Percentiles rank a stretch among this genome's conserved stretches.
Conservation (phyloP, 2,113 vertebrate genomes). For the Tympanuchus pallidicinctus region DNA sequence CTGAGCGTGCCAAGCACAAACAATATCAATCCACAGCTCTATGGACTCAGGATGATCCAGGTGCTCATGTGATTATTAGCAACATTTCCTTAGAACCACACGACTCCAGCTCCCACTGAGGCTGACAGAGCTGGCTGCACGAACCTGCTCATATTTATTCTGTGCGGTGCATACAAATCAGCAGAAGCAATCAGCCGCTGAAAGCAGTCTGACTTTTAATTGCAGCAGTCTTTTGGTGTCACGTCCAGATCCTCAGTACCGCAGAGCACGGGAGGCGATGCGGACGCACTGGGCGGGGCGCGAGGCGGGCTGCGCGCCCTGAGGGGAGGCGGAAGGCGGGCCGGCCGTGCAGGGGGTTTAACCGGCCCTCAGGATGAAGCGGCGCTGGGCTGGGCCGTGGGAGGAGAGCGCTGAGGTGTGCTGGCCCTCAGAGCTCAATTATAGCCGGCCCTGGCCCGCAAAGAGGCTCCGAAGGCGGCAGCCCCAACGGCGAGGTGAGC, state of each 20-base stretch:
- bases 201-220: not conserved
- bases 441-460: not conserved
- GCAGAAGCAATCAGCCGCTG: not conserved
- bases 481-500: not conserved
- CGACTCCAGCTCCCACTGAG: not conserved
- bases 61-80: not conserved
- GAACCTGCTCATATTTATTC: accelerated
- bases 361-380: not conserved
- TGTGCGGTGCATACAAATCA: not conserved
- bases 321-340: not conserved
- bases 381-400: not conserved
- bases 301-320: not conserved
- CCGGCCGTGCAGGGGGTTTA: not conserved
- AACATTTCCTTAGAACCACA: not conserved
- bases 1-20: accelerated
- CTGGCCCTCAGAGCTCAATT: not conserved
- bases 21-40: not conserved
- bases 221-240: not conserved
- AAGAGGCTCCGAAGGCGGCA: not conserved
- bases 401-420: not conserved
- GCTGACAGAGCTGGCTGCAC: not conserved
- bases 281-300: not conserved
- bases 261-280: accelerated
- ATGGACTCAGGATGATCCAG: not conserved
- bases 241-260: not conserved